A percentile compares a stretch with the other conserved stretches of the same genome.
Conservation (phyloP, 1,140 invertebrate genomes). For the Drosophila dunni region DNA sequence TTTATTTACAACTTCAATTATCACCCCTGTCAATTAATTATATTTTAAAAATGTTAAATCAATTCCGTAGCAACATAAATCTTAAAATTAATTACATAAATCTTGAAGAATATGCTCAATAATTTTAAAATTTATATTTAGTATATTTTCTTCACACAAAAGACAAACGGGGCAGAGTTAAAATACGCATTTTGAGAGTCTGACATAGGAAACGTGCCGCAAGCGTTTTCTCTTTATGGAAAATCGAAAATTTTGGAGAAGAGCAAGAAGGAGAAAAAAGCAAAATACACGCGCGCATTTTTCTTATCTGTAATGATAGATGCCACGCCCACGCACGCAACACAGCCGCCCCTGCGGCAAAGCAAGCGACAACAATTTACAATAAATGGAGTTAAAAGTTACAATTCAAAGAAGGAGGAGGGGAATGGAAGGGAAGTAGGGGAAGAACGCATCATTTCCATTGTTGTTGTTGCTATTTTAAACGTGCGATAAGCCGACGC, state of each 20-base stretch:
- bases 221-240: slow-evolving; percentile 36
- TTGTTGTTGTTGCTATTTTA: slow-evolving; percentile 73
- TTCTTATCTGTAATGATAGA: slow-evolving; percentile 77
- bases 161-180: slow-evolving; percentile 5
- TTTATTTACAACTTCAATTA: too few species aligned
- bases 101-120: background rate
- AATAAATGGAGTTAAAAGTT: slow-evolving; percentile 83
- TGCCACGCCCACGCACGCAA: slow-evolving; percentile 66
- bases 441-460: slow-evolving; percentile 32
- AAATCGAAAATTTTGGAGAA: slow-evolving; percentile 46
- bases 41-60: too few species aligned
- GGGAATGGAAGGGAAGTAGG: background rate
- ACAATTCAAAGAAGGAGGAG: slow-evolving; percentile 63
- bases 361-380: slow-evolving; percentile 69
- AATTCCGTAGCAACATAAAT: too few species aligned
- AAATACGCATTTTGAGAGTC: background rate
- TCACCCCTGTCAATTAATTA: too few species aligned
- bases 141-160: background rate
- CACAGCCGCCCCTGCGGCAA: slow-evolving; percentile 23
- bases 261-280: slow-evolving; percentile 1
- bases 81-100: too few species aligned
- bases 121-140: background rate
- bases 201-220: slow-evolving; percentile 27
- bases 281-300: slow-evolving; percentile 58
- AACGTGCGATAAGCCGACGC: slow-evolving; percentile 81